A percentile compares a stretch with the other conserved stretches of the same genome.
Evolutionary conservation across 2,113 vertebrate species (phyloP).

Genomic region (Hipposideros armiger): DNA sequence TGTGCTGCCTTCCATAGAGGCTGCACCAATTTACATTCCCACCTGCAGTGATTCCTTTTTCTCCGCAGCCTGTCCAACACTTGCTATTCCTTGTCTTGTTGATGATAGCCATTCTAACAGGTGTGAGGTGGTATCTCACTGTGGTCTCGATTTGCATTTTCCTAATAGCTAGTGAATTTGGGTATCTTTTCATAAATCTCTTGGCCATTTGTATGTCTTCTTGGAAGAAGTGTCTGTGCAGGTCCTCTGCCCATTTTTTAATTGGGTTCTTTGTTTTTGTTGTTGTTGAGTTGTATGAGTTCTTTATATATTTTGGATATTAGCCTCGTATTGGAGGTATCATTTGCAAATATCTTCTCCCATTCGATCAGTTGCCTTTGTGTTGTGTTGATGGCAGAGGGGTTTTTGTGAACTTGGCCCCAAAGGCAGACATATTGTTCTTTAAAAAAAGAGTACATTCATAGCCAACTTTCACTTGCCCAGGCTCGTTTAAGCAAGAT

Average conservation of each 20-base stretch:
- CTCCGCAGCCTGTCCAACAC: background rate
- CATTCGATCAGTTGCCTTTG: background rate
- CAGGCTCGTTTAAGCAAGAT: accelerated
- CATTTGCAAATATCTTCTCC: background rate
- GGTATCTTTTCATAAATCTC: background rate
- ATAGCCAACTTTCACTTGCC: accelerated
- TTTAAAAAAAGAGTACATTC: background rate
- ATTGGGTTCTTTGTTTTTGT: background rate
- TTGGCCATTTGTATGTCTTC: background rate
- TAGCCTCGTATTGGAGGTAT: background rate
- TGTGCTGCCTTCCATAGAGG: background rate
- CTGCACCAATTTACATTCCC: background rate
- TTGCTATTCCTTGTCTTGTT: background rate
- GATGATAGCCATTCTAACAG: background rate
- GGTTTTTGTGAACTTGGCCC: background rate
- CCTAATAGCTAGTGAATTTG: background rate
- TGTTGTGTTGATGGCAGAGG: background rate
- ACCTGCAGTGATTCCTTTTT: background rate
- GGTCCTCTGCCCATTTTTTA: background rate
- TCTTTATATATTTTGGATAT: background rate
- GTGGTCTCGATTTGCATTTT: background rate
- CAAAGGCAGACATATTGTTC: background rate
- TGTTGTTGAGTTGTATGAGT: background rate
- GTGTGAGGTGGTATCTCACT: background rate
- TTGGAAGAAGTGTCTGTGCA: background rate